Conservation (phyloP, 2,797 vertebrate genomes). For the Lepus oiostolus region DNA sequence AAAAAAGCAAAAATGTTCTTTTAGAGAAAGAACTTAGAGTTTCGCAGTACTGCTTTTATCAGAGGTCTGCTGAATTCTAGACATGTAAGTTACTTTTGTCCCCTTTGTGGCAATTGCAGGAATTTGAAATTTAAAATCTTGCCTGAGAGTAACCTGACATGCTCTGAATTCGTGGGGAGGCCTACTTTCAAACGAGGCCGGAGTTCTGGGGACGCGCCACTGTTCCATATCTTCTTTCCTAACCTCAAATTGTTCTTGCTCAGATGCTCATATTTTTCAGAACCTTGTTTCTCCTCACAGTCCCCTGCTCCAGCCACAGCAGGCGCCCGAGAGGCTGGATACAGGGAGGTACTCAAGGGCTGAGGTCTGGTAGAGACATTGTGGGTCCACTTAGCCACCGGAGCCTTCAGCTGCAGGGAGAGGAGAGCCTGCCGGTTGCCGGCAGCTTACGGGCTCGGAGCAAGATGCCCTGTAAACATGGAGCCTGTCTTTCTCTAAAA, state of each 20-base stretch:
- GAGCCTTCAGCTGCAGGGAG: neutral
- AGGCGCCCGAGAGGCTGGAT: neutral
- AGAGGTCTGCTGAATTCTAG: conserved; percentile 27
- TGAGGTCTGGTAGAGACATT: neutral
- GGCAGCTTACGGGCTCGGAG: neutral
- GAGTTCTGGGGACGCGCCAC: conserved; percentile 31
- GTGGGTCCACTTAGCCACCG: neutral
- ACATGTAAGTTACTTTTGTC: neutral
- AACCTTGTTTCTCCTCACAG: neutral
- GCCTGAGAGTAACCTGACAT: conserved; percentile 59
- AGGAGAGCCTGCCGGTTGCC: neutral
- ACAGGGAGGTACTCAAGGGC: neutral
- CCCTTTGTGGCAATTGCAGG: conserved; percentile 44
- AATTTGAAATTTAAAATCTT: conserved; percentile 69
- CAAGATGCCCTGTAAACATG: neutral
- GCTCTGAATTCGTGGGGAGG: conserved; percentile 73
- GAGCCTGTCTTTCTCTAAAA: conserved; percentile 83
- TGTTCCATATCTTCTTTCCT: neutral
- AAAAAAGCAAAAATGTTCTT: conserved; percentile 21
- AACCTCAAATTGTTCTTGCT: conserved; percentile 16
- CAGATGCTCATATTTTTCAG: conserved; percentile 60
- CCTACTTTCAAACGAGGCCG: conserved; percentile 79
- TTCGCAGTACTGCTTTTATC: conserved; percentile 46
- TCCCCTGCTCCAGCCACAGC: neutral
- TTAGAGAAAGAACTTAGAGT: conserved; percentile 60